Base-by-base conservation (phyloP, 2,797 vertebrate species). In the Coreius guichenoti region DNA sequence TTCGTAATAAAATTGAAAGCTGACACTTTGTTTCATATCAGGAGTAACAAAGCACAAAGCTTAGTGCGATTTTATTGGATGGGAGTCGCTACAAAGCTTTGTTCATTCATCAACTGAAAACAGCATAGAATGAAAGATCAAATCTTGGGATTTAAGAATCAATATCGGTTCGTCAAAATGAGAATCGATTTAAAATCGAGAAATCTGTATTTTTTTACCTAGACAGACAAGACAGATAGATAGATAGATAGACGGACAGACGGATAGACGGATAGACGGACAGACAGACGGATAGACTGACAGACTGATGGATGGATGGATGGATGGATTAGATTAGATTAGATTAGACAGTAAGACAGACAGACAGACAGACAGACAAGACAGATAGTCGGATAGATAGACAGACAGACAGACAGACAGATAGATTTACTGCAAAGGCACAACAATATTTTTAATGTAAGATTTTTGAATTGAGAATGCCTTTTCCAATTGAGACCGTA, bases 381-480 rank as follows among this genome's bases (percentile, higher is more conserved):
- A n/a, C 1, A 1, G 9, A 6, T 1, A 4, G 1, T 0, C 13
- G 0, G 9, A 39, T 5, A 0, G 8, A 31, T 0, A 2, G 26
- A 61, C 1, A 63, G 54, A 56, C 6, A 4, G 54, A 56, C 8
- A 3, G 58, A 12, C 1, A 8, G 21, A 11, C 1, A 23, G 23
- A n/a, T n/a, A n/a, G 56, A 39, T 39, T 26, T 39, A 26, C 54
- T 56, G 29, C 47, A 39, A 69, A 47, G 45, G 1, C 1, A 61
- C 11, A 61, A 61, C 11, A 26, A 61, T 61, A 26, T 1, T 67
- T 67, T 17, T 16, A 29, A 58, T 31, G 16, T 29, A 29, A 21
- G 3, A 33, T 17, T 31, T 65, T 65, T 17, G 6, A 31, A 31
- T 8, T 65, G 63, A 17, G 63, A 65, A 65, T 65, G 63, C 29